Evolutionary conservation across 2,888 invertebrate genomes (phyloP).

Genomic region (Thecophora atra): DNA sequence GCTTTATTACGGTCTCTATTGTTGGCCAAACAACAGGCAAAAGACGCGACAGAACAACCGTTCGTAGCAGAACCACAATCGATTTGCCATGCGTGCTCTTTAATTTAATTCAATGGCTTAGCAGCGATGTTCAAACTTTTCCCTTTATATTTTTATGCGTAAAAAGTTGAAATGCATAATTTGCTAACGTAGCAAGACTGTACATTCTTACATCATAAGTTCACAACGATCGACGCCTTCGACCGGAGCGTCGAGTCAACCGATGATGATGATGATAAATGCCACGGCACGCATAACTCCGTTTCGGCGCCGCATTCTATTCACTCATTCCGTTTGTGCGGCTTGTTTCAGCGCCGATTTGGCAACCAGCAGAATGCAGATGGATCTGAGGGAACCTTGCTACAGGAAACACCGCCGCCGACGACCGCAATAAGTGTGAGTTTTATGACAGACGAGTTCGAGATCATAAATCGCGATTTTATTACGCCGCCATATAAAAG

Average conservation of each 20-base stretch:
- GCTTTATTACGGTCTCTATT: conserved; percentile 23
- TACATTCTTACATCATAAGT: too few relatives aligned
- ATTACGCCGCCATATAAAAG: conserved; percentile 31
- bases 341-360: conserved; percentile 7
- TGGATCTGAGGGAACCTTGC: background rate
- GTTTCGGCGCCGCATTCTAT: background rate
- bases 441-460: conserved; percentile 24
- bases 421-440: conserved; percentile 9
- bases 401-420: background rate
- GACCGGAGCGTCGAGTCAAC: too few relatives aligned
- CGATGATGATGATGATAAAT: too few relatives aligned
- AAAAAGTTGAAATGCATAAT: too few relatives aligned
- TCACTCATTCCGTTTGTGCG: background rate
- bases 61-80: background rate
- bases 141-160: background rate
- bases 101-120: conserved; percentile 23
- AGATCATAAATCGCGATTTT: conserved; percentile 20
- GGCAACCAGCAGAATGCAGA: background rate
- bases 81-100: conserved; percentile 24
- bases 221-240: too few relatives aligned
- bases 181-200: too few relatives aligned
- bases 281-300: background rate
- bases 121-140: background rate
- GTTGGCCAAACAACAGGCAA: conserved; percentile 5
- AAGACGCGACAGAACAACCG: conserved; percentile 9